These are phyloP conservation scores for Idris sp. DNA, from an alignment of 1,140 invertebrate genomes.

Conservation along the genomic window DNA sequence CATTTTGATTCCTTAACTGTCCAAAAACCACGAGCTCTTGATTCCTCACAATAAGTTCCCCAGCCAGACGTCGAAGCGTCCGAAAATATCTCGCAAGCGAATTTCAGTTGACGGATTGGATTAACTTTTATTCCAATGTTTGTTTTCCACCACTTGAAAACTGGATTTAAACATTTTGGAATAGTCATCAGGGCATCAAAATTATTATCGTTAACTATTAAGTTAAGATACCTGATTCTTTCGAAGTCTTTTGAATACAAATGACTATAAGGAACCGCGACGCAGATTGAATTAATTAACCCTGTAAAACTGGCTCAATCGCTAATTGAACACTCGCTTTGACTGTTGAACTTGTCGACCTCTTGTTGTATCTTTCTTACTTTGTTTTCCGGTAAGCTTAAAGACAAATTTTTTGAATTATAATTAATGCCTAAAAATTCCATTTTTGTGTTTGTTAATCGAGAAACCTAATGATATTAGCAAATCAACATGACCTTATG, in stretches of 20 bases:
- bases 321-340: slow-evolving; percentile 13
- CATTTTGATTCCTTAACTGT: neutral
- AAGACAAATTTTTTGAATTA: slow-evolving; percentile 5
- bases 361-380: neutral
- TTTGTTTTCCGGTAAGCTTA: slow-evolving; percentile 19
- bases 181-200: slow-evolving; percentile 27
- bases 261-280: slow-evolving; percentile 13
- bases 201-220: slow-evolving; percentile 15
- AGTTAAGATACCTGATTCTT: slow-evolving; percentile 5
- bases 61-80: slow-evolving; percentile 19
- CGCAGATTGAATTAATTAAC: slow-evolving; percentile 27
- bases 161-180: slow-evolving; percentile 2
- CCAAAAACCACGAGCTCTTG: slow-evolving; percentile 18
- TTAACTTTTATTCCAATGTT: slow-evolving; percentile 8
- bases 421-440: slow-evolving; percentile 23
- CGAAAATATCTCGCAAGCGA: slow-evolving; percentile 13
- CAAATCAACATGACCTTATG: neutral
- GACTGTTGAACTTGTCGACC: neutral
- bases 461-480: slow-evolving; percentile 18
- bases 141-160: slow-evolving; percentile 15
- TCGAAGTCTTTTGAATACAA: slow-evolving; percentile 37
- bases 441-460: slow-evolving; percentile 20
- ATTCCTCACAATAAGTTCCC: slow-evolving; percentile 15
- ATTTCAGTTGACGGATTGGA: slow-evolving; percentile 7
- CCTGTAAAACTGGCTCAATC: slow-evolving; percentile 20